Conservation (phyloP, 2,113 vertebrate genomes). For the Poeciliopsis retropinna region DNA sequence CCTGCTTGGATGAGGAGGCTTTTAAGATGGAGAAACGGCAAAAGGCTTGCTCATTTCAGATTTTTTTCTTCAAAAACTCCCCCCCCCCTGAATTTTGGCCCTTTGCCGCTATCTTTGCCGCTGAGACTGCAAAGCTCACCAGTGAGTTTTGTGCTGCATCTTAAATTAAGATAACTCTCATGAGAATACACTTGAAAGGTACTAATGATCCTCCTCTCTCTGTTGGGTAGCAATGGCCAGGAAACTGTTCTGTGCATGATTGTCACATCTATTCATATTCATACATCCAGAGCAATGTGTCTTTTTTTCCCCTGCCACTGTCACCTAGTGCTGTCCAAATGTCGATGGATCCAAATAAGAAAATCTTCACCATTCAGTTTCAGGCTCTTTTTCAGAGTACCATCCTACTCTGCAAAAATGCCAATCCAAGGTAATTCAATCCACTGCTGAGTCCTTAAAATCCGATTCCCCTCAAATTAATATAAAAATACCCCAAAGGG, state of each 20-base stretch:
- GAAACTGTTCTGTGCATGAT: constrained; percentile 45
- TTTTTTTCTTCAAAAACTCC: constrained; percentile 3
- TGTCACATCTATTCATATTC: constrained; percentile 50
- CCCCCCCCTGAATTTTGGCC: not conserved
- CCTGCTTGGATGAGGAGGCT: constrained; percentile 40
- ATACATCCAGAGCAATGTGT: constrained; percentile 32
- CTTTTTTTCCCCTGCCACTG: constrained; percentile 40
- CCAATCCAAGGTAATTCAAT: constrained; percentile 43
- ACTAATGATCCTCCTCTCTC: constrained; percentile 48
- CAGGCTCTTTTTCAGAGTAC: constrained; percentile 41
- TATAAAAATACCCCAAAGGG: constrained; percentile 37
- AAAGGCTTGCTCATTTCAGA: constrained; percentile 15
- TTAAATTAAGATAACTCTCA: constrained; percentile 25
- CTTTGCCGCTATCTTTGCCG: not conserved
- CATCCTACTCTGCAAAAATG: constrained; percentile 42
- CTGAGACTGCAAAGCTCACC: not conserved
- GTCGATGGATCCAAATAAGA: constrained; percentile 35
- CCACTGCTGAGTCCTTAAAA: constrained; percentile 48
- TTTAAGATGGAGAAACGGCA: constrained; percentile 35
- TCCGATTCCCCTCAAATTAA: constrained; percentile 16
- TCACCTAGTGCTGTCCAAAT: constrained; percentile 44
- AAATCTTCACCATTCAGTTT: constrained; percentile 12
- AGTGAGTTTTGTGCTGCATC: constrained; percentile 5
- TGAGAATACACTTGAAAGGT: constrained; percentile 38
- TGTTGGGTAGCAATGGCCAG: constrained; percentile 34